Base-by-base conservation (phyloP, 2,888 invertebrate species). In the Cloeon dipterum region DNA sequence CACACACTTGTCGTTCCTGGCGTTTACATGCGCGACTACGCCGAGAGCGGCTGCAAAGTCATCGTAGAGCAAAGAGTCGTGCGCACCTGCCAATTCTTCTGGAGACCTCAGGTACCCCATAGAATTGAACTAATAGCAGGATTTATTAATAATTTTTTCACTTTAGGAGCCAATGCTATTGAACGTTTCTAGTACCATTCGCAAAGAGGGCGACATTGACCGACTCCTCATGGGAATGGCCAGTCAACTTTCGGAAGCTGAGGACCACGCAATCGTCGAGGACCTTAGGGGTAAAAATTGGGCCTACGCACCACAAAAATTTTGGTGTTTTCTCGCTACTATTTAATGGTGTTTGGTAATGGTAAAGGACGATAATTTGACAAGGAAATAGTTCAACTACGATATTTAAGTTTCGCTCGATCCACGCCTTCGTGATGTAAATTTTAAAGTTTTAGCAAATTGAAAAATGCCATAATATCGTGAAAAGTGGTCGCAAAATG, bases 1-100 rank as follows among this genome's bases (percentile, higher is more conserved):
- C 66, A 67, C 45, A 68, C 68, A 3, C 49, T 68, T 23, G 66
- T 68, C 5, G 59, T 65, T 14, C 59, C 66, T 20, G 68, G 63
- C 10, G 63, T 65, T 1, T 61, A 63, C 43, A 46, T 62, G 29
- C 43, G 62, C 32, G 55, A 61, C 42, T 60, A 58, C 43, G 52
- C 48, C 3, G 49, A 54, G 37, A 50, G 55, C 16, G 50, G 49
- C 14, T 63, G 62, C 42, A 40, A 36, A n/a, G 42, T 49, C 7
- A 11, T 25, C 4, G 16, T 4, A 7, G 26, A 10, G 3, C 14
- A 23, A 25, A 19, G n/a, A 18, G 45, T 55, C 14, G 54, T 65
- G 4, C 48, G 64, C 40, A 63, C 63, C 0, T 66, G 66, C 43
- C 65, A 66, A 45, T 57, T 58, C 35, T 66, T 58, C 46, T 65